A percentile compares a stretch with the other conserved stretches of the same genome.
phyloP scores from a whole-genome alignment of 2,113 vertebrate genomes.

The Carassius carassius region DNA sequence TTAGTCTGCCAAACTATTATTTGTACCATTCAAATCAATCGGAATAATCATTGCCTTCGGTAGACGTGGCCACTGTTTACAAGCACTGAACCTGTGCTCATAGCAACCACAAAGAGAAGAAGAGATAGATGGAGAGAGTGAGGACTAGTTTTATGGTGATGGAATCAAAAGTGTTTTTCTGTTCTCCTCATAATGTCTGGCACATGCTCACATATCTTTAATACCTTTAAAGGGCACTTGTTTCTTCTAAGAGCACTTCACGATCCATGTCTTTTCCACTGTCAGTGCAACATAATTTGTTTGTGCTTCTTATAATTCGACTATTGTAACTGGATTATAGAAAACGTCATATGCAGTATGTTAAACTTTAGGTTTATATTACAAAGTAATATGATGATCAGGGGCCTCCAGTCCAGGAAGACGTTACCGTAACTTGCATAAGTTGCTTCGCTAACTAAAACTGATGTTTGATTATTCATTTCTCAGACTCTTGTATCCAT shows the following conservation, averaged over 20 bases:
- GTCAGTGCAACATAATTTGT: neutral
- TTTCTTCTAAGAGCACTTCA: slow-evolving; percentile 19
- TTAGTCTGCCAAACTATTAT: neutral
- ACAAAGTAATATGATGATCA: neutral
- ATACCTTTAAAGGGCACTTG: slow-evolving; percentile 29
- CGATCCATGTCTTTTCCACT: slow-evolving; percentile 17
- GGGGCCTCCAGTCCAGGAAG: neutral
- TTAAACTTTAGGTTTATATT: neutral
- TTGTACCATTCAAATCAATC: neutral
- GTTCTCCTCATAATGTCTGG: slow-evolving; percentile 48
- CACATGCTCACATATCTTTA: slow-evolving; percentile 24
- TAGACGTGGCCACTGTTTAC: slow-evolving; percentile 20
- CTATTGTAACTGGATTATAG: slow-evolving; percentile 18
- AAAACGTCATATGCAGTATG: neutral
- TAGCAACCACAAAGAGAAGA: slow-evolving; percentile 64
- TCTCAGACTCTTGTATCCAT: neutral
- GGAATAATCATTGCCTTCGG: neutral
- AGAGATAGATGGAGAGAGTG: slow-evolving; percentile 18
- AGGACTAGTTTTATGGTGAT: slow-evolving; percentile 58
- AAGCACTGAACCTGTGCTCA: slow-evolving; percentile 50
- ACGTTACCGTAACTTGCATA: neutral
- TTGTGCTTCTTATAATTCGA: neutral
- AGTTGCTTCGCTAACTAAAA: neutral
- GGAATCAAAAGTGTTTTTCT: slow-evolving; percentile 58
- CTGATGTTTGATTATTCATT: neutral